phyloP scores from a whole-genome alignment of 1,140 invertebrate genomes.

The Thalassaphorura encarpata region DNA sequence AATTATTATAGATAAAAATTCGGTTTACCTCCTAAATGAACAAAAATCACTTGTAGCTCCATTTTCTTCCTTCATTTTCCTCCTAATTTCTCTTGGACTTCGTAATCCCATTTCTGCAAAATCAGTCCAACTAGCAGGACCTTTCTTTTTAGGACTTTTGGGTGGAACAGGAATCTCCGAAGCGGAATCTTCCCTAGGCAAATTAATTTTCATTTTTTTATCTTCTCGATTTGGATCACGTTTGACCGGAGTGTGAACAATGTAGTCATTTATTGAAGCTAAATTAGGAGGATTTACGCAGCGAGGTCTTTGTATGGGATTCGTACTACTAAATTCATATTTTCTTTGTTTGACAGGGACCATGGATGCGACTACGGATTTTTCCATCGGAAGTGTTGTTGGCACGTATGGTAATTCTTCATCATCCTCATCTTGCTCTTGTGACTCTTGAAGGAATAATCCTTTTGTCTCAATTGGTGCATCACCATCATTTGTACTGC shows the following conservation, averaged over 20 bases:
- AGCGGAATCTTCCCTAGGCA: slow-evolving; percentile 50
- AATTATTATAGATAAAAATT: background rate
- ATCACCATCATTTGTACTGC: slow-evolving; percentile 15
- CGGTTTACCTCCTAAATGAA: slow-evolving; percentile 24
- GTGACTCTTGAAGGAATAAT: slow-evolving; percentile 63
- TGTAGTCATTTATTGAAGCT: slow-evolving; percentile 62
- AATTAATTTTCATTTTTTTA: slow-evolving; percentile 53
- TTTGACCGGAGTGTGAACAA: slow-evolving; percentile 36
- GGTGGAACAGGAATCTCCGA: slow-evolving; percentile 33
- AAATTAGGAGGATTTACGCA: slow-evolving; percentile 59
- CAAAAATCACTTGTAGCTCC: slow-evolving; percentile 12
- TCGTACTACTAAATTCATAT: slow-evolving; percentile 54
- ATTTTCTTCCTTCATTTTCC: slow-evolving; percentile 33
- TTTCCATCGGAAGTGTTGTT: slow-evolving; percentile 66
- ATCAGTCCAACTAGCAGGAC: slow-evolving; percentile 49
- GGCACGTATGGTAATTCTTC: slow-evolving; percentile 77
- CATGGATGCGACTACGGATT: slow-evolving; percentile 65
- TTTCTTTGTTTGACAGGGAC: slow-evolving; percentile 66
- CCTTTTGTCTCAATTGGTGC: slow-evolving; percentile 44
- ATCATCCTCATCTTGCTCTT: slow-evolving; percentile 65
- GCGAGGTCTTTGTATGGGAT: slow-evolving; percentile 70
- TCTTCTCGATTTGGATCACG: slow-evolving; percentile 37
- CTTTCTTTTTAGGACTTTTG: slow-evolving; percentile 35
- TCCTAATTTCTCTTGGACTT: slow-evolving; percentile 37
- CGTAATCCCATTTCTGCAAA: slow-evolving; percentile 50